Percentiles rank a stretch among this genome's conserved stretches.
Evolutionary conservation across 2,797 vertebrate species (phyloP).

Genomic region (Dromococcyx pavoninus): DNA sequence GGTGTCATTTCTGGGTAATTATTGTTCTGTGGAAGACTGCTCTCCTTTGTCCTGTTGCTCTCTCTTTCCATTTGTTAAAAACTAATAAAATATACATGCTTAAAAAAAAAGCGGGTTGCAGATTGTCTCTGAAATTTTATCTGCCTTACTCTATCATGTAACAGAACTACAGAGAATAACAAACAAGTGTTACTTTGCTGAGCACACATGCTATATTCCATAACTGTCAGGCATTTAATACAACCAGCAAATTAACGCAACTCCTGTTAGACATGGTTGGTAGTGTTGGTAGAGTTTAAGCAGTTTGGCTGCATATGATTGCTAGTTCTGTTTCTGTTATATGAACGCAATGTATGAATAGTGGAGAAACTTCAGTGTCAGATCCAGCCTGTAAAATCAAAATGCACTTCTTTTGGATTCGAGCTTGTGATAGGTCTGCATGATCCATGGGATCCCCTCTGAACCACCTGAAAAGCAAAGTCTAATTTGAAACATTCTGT

Average conservation of each 20-base stretch:
- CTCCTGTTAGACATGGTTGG: background rate
- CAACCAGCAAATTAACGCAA: background rate
- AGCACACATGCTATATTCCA: accelerated
- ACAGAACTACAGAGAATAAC: background rate
- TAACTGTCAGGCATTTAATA: background rate
- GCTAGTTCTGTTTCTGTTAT: background rate
- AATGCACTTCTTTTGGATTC: background rate
- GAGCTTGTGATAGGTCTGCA: background rate
- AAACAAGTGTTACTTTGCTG: background rate
- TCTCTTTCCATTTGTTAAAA: slow-evolving; percentile 25
- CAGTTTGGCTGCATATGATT: background rate
- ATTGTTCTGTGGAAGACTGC: background rate
- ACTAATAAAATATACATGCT: background rate
- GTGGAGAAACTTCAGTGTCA: background rate
- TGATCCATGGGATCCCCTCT: background rate
- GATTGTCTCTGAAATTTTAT: background rate
- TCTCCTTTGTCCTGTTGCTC: background rate
- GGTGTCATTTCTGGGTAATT: background rate
- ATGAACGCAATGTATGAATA: accelerated
- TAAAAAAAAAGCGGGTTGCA: background rate
- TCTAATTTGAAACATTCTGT: slow-evolving; percentile 58
- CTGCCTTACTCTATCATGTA: background rate
- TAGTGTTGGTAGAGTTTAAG: background rate
- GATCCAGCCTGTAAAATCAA: background rate
- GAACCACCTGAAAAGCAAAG: slow-evolving; percentile 37